Percentiles rank a stretch among this genome's conserved stretches.
These are phyloP conservation scores for Dermochelys coriacea DNA, from an alignment of 2,797 vertebrate genomes.

Conservation along the genomic window DNA sequence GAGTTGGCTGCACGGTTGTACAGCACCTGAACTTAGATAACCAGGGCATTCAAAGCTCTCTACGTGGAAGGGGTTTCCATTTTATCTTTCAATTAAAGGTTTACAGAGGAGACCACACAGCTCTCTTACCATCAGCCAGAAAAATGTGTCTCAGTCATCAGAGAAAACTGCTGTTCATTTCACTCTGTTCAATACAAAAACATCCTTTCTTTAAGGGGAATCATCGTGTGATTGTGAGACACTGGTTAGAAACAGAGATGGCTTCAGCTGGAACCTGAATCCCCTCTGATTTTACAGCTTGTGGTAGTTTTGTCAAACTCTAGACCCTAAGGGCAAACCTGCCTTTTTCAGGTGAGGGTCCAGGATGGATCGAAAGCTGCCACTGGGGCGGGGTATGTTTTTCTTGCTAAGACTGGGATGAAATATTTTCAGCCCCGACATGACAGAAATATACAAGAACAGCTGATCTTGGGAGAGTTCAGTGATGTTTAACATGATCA, in stretches of 20 bases:
- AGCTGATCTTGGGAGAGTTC: fast-evolving
- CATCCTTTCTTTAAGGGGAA: background rate
- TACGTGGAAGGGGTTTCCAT: background rate
- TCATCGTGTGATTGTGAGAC: background rate
- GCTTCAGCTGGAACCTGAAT: background rate
- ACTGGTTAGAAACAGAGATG: background rate
- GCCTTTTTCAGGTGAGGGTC: background rate
- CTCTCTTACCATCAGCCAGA: background rate
- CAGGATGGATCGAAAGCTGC: background rate
- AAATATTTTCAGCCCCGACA: background rate
- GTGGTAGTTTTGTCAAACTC: background rate
- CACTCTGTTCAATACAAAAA: background rate
- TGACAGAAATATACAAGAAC: background rate
- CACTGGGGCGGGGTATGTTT: background rate
- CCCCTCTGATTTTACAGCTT: background rate
- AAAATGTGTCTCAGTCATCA: background rate
- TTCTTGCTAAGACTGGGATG: background rate
- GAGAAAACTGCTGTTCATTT: background rate
- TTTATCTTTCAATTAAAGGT: background rate
- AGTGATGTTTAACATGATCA: background rate
- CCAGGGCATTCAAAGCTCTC: background rate
- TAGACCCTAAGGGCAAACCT: background rate
- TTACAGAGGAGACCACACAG: background rate
- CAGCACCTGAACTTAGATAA: background rate
- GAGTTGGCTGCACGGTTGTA: background rate